A percentile compares a stretch with the other conserved stretches of the same genome.
Conservation (phyloP, 2,888 invertebrate genomes). For the Ditula angustiorana region DNA sequence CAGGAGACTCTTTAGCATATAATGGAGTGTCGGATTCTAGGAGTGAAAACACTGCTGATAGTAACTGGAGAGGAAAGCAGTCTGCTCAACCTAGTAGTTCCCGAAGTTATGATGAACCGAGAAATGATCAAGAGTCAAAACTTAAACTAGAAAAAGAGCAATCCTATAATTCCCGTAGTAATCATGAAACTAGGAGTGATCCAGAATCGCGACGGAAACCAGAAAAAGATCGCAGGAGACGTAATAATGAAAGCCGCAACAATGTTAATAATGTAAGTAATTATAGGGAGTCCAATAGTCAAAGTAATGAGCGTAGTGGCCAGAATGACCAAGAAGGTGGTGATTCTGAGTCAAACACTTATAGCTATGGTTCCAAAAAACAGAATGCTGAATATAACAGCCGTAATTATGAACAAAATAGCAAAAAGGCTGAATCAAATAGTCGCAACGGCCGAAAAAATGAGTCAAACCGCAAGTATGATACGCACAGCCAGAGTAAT, state of each 20-base stretch:
- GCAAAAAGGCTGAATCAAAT: conserved; percentile 44
- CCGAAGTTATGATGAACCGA: conserved; percentile 47
- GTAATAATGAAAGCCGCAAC: conserved; percentile 25
- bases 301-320: conserved; percentile 17
- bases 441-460: conserved; percentile 47
- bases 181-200: conserved; percentile 49
- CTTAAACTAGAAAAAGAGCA: conserved; percentile 54
- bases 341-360: conserved; percentile 31
- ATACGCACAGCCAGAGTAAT: conserved; percentile 52
- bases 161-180: conserved; percentile 27
- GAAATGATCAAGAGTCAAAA: conserved; percentile 55
- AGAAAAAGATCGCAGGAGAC: conserved; percentile 31
- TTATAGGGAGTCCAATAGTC: conserved; percentile 28
- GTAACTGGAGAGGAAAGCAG: conserved; percentile 29
- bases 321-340: conserved; percentile 21
- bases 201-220: conserved; percentile 63
- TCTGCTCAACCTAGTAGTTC: conserved; percentile 29
- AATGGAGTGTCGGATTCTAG: conserved; percentile 48
- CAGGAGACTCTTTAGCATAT: conserved; percentile 53
- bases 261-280: conserved; percentile 22
- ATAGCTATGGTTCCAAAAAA: conserved; percentile 17
- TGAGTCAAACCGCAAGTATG: conserved; percentile 54
- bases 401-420: conserved; percentile 32
- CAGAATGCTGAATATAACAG: conserved; percentile 25
- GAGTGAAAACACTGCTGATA: conserved; percentile 35